Base-by-base conservation (phyloP, 2,888 invertebrate genomes). In the Eristalis tenax region DNA sequence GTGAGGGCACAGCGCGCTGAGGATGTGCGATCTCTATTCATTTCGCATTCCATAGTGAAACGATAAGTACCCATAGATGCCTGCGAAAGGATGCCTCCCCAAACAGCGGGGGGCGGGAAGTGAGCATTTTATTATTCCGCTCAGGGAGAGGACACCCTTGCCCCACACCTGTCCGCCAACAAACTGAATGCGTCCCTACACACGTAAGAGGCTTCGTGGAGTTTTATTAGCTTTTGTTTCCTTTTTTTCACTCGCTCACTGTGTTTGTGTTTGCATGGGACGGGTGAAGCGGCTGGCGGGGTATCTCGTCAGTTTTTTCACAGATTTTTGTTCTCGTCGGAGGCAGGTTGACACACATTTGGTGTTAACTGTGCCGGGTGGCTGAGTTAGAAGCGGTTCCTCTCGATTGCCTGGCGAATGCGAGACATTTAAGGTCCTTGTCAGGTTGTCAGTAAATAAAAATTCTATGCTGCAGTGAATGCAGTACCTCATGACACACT, bases 51-150 rank as follows among this genome's bases (percentile, higher is more conserved):
- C 70, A 66, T 66, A 71, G 71, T 80, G 68, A 68, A 80, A 75
- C 59, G 69, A 85, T 77, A 77, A 82, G 85, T 82, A 50, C 73
- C 82, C 68, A 76, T 85, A 64, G 73, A 82, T 73, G 73, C 74
- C 43, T 18, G 40, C 11, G 40, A 50, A 83, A 69, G 69, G 69
- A 83, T 68, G 57, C 65, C 35, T 5, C 35, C 50, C 26, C 32
- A 32, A 32, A 32, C 13, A 38, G 22, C 57, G n/a, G 28, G 28
- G 61, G 15, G 32, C 50, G 23, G 28, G 59, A 50, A 38, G 40
- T 40, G 68, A 73, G 43, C 6, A 61, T 78, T 86, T 85, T 82
- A 78, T 64, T 86, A 86, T 86, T 86, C 82, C 22, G 43, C 65
- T 82, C 82, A 82, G 82, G 69, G 65, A 35, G 26, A 50, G 50